Evolutionary conservation across 2,797 vertebrate species (phyloP).

Genomic region (Poeciliopsis gracilis): DNA sequence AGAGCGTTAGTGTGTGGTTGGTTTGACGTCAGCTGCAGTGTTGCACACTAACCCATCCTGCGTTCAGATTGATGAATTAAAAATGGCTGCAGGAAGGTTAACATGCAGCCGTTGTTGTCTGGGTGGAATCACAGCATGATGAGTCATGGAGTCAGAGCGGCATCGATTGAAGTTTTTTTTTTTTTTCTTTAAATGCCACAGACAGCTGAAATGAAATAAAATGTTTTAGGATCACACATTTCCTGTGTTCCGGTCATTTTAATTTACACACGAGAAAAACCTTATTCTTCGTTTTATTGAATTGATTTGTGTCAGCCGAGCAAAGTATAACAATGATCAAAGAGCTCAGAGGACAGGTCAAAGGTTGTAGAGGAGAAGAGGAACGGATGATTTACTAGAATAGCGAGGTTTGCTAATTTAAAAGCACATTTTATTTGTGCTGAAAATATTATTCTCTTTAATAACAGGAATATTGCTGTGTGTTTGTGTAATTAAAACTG

Average conservation of each 20-base stretch:
- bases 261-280: not conserved
- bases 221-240: not conserved
- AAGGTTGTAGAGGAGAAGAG: not conserved
- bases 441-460: not conserved
- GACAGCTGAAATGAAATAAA: not conserved
- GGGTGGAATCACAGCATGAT: conserved; percentile 28
- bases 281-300: not conserved
- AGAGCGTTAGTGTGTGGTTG: conserved; percentile 63
- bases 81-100: conserved; percentile 13
- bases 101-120: not conserved
- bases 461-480: not conserved
- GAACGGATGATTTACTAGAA: not conserved
- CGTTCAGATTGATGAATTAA: conserved; percentile 4
- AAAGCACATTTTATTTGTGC: not conserved
- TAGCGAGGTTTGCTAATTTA: not conserved
- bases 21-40: conserved; percentile 46
- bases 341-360: not conserved
- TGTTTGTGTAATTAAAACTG: not conserved
- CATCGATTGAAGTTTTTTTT: not conserved
- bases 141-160: conserved; percentile 13
- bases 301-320: not conserved
- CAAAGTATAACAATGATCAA: not conserved
- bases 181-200: not conserved
- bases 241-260: not conserved
- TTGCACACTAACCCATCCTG: conserved; percentile 52